A percentile compares a stretch with the other conserved stretches of the same genome.
These are phyloP conservation scores for Leptobrachium leishanense DNA, from an alignment of 2,113 vertebrate species.

Conservation along the genomic window DNA sequence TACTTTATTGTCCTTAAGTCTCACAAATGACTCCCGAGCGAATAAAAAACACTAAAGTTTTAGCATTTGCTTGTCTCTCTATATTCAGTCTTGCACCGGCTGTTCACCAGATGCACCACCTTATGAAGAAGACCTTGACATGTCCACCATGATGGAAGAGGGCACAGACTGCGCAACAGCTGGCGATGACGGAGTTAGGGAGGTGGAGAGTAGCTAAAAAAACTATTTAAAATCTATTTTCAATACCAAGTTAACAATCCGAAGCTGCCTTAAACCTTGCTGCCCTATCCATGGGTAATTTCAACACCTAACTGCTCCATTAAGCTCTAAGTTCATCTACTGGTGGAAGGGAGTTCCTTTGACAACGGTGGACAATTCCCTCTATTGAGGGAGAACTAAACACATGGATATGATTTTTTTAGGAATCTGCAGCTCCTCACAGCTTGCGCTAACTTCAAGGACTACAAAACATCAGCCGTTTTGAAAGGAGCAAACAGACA, in stretches of 20 bases:
- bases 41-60: too few relatives aligned
- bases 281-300: background rate
- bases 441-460: background rate
- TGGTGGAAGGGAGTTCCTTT: background rate
- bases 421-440: background rate
- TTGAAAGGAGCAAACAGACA: background rate
- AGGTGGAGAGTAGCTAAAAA: constrained; percentile 36
- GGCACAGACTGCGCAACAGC: constrained; percentile 16
- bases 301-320: background rate
- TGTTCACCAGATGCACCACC: constrained; percentile 27
- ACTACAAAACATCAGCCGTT: background rate
- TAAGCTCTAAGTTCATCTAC: background rate
- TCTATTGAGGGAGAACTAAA: background rate
- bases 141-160: constrained; percentile 38
- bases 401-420: too few relatives aligned
- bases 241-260: background rate
- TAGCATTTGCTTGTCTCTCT: background rate
- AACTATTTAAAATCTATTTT: background rate
- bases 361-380: background rate
- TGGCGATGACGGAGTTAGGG: constrained; percentile 29
- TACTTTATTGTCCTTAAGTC: too few relatives aligned
- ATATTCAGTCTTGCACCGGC: constrained; percentile 45
- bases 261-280: constrained; percentile 32
- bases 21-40: too few relatives aligned
- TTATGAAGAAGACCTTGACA: constrained; percentile 32